Conservation (phyloP, 2,797 vertebrate species). For the Eulemur mongoz region DNA sequence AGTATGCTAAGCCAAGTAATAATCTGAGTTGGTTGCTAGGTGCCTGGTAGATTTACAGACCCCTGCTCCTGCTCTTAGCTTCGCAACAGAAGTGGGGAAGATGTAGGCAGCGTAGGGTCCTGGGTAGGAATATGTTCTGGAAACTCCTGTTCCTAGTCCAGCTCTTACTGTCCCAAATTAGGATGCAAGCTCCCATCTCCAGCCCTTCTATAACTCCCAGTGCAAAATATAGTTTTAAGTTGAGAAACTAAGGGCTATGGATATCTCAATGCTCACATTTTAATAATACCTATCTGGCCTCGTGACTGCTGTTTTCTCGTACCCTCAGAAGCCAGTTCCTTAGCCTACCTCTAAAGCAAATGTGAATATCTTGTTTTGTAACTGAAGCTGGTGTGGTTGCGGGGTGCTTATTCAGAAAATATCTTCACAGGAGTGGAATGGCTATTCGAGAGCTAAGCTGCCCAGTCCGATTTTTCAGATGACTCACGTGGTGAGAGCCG, state of each 20-base stretch:
- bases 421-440: background rate
- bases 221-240: background rate
- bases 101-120: background rate
- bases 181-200: background rate
- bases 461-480: conserved; percentile 13
- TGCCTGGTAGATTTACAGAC: background rate
- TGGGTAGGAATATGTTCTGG: background rate
- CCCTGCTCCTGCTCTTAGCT: background rate
- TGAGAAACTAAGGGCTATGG: background rate
- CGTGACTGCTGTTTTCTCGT: background rate
- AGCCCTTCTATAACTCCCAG: background rate
- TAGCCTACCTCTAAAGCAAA: background rate
- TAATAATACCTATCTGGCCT: background rate
- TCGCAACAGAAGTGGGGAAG: background rate
- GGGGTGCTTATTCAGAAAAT: conserved; percentile 41
- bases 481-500: background rate
- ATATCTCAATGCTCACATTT: background rate
- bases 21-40: background rate
- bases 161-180: background rate
- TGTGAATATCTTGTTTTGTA: background rate
- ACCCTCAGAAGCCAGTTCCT: background rate
- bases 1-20: background rate
- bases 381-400: background rate
- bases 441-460: background rate
- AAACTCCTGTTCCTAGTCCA: conserved; percentile 3